phyloP scores from a whole-genome alignment of 2,797 vertebrate genomes.

The Pygocentrus nattereri region DNA sequence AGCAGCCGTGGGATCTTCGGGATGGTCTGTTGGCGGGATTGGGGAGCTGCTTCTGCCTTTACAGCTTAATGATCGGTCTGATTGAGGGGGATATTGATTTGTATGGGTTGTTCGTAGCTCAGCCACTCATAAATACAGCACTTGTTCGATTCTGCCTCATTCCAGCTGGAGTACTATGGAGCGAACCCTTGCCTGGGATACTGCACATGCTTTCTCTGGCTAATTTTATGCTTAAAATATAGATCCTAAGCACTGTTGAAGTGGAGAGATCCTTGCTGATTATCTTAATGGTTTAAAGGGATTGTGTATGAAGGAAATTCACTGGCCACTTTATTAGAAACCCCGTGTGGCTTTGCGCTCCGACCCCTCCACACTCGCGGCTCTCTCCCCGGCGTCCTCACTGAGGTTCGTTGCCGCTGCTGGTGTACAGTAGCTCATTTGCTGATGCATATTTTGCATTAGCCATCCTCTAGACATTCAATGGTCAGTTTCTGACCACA shows the following conservation, averaged over 20 bases:
- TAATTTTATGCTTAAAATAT: background rate
- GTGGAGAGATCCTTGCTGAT: background rate
- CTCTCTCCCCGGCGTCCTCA: too few relatives aligned
- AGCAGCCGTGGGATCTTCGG: background rate
- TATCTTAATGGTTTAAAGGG: background rate
- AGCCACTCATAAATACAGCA: slow-evolving; percentile 10
- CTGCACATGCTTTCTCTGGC: background rate
- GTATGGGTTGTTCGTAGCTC: slow-evolving; percentile 3
- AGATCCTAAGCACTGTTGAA: background rate
- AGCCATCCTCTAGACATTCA: too few relatives aligned
- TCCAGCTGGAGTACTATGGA: background rate
- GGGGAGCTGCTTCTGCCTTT: slow-evolving; percentile 1
- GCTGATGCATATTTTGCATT: too few relatives aligned
- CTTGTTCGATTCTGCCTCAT: slow-evolving; percentile 5
- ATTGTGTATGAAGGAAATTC: background rate
- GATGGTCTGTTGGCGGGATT: background rate
- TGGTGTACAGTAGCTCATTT: too few relatives aligned
- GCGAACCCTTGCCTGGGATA: background rate
- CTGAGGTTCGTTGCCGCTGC: too few relatives aligned
- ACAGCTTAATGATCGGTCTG: slow-evolving; percentile 18
- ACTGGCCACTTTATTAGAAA: too few relatives aligned
- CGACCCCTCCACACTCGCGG: too few relatives aligned
- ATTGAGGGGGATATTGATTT: slow-evolving; percentile 22
- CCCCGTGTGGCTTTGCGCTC: too few relatives aligned
- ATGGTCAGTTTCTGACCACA: too few relatives aligned